A percentile compares a stretch with the other conserved stretches of the same genome.
Evolutionary conservation across 30 jellyfish, hydroid and myxozoan genomes (phyloP).

Genomic region (Chironex yamaguchii): DNA sequence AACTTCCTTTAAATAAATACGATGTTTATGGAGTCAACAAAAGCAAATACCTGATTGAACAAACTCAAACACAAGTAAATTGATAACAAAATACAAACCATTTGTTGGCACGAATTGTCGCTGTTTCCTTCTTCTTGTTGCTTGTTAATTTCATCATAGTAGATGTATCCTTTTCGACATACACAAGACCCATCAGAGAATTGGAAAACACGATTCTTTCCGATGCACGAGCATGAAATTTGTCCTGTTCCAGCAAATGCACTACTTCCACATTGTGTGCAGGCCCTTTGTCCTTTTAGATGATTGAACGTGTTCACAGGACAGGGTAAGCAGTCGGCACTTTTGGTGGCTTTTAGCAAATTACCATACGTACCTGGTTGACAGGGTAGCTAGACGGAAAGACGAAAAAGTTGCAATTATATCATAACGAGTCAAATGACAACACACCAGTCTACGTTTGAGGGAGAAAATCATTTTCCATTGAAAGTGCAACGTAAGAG

Average conservation of each 20-base stretch:
- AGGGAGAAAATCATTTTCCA: not conserved
- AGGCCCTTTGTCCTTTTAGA: conserved; percentile 83
- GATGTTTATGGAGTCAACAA: not conserved
- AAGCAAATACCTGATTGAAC: not conserved
- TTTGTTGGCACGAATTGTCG: conserved; percentile 87
- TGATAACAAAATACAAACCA: conserved; percentile 54
- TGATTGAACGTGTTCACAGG: conserved; percentile 87
- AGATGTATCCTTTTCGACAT: conserved; percentile 80
- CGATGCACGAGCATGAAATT: conserved; percentile 81
- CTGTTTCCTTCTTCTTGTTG: conserved; percentile 90
- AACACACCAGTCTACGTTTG: not conserved
- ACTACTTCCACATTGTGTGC: conserved; percentile 99
- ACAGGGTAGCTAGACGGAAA: conserved; percentile 79
- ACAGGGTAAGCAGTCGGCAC: conserved; percentile 84
- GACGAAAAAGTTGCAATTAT: not conserved
- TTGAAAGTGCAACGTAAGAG: too few relatives aligned
- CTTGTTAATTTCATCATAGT: conserved; percentile 75
- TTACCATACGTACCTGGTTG: conserved; percentile 97
- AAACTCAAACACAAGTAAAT: not conserved
- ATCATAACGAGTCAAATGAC: not conserved
- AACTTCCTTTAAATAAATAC: too few relatives aligned
- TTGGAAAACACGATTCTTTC: conserved; percentile 88
- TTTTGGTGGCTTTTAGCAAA: conserved; percentile 74
- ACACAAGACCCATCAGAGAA: conserved; percentile 96
- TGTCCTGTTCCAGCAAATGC: conserved; percentile 80